These are phyloP conservation scores for Limenitis camilla DNA, from an alignment of 2,888 invertebrate species.

Conservation along the genomic window DNA sequence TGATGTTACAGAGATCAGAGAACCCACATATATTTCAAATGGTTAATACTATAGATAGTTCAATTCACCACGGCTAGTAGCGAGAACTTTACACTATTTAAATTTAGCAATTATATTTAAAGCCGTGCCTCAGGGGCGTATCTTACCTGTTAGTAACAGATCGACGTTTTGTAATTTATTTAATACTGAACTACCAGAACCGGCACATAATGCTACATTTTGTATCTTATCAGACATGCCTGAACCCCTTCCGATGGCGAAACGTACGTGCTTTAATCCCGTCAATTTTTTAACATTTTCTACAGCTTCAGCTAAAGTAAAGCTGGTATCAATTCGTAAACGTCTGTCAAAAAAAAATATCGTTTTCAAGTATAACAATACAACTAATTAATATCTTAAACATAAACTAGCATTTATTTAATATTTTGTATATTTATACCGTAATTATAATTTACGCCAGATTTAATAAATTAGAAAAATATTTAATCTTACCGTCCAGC, in stretches of 20 bases:
- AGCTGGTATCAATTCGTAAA: constrained; percentile 35
- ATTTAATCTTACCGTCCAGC: constrained; percentile 62
- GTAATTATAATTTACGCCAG: too few relatives aligned
- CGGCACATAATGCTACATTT: constrained; percentile 89
- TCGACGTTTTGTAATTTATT: constrained; percentile 79
- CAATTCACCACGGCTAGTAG: background rate
- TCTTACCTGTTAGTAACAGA: constrained; percentile 84
- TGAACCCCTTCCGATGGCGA: constrained; percentile 77
- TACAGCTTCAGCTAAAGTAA: constrained; percentile 76
- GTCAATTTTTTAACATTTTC: constrained; percentile 80
- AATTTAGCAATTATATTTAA: background rate
- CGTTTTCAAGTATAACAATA: background rate
- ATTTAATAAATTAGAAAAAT: background rate
- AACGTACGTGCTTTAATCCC: constrained; percentile 79
- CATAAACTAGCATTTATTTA: background rate
- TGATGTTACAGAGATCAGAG: too few relatives aligned
- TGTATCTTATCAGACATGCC: constrained; percentile 61
- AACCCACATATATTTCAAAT: too few relatives aligned
- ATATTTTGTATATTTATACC: background rate
- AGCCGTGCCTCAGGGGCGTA: background rate
- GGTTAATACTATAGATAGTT: too few relatives aligned
- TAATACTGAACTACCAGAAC: constrained; percentile 88
- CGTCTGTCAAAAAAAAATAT: constrained; percentile 37
- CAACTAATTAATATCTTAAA: too few relatives aligned
- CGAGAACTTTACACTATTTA: background rate